Percentiles rank a stretch among this genome's conserved stretches.
Conservation (phyloP, 64 coral and sea anemone species). For the Montipora foliosa region DNA sequence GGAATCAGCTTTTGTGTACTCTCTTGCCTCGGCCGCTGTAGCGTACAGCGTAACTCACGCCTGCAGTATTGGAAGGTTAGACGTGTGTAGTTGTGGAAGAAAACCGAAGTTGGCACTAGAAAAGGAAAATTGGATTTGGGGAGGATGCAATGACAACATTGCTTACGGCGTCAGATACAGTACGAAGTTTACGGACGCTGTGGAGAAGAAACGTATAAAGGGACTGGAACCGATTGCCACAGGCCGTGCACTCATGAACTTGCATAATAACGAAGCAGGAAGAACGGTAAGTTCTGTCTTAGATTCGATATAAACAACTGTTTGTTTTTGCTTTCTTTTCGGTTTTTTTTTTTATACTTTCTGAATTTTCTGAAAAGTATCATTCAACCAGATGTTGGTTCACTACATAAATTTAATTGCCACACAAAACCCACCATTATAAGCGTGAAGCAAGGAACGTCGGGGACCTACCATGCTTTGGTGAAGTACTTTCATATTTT, state of each 20-base stretch:
- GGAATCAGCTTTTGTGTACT: constrained; percentile 78
- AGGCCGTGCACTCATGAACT: constrained; percentile 61
- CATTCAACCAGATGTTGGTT: too few species aligned
- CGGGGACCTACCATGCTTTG: too few species aligned
- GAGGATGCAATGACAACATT: constrained; percentile 86
- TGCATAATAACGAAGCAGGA: constrained; percentile 86
- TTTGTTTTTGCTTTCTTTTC: not conserved
- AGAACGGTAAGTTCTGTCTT: constrained; percentile 57
- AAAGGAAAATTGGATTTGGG: constrained; percentile 82
- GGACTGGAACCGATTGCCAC: not conserved
- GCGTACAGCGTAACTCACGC: constrained; percentile 87
- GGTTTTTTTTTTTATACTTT: too few species aligned
- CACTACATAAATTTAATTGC: too few species aligned
- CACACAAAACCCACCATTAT: too few species aligned
- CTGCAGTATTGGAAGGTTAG: constrained; percentile 74
- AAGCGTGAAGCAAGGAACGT: too few species aligned
- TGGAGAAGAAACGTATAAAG: constrained; percentile 31
- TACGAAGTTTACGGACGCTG: constrained; percentile 65
- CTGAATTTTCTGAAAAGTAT: too few species aligned
- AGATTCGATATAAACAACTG: not conserved
- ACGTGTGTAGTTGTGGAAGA: constrained; percentile 76
- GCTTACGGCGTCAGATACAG: constrained; percentile 87
- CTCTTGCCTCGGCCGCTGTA: constrained; percentile 77
- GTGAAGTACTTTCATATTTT: too few species aligned
- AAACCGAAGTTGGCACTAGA: constrained; percentile 67